Conservation (phyloP, 2,888 invertebrate genomes). For the Nephrotoma appendiculata region DNA sequence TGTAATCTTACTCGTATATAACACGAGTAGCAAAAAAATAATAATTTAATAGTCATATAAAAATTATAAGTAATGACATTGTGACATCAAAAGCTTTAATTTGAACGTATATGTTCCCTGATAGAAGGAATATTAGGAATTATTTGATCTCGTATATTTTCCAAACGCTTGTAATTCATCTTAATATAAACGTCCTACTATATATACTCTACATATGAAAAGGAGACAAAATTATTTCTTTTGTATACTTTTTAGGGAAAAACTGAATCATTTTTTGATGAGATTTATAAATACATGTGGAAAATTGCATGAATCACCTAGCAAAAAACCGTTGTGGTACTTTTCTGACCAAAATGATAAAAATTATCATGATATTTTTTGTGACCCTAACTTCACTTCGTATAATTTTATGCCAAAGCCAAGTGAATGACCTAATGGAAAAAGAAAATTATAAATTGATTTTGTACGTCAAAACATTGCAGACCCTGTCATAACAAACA, state of each 20-base stretch:
- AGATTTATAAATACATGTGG: not conserved
- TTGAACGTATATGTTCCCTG: not conserved
- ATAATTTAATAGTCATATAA: not conserved
- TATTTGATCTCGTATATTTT: not conserved
- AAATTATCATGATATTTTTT: too few relatives aligned
- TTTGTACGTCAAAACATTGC: too few relatives aligned
- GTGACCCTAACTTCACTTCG: too few relatives aligned
- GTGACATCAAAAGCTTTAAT: not conserved
- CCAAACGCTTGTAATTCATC: not conserved
- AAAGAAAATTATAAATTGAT: too few relatives aligned
- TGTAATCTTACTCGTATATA: not conserved
- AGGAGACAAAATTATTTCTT: not conserved
- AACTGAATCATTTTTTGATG: not conserved
- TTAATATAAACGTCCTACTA: not conserved
- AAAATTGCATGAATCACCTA: not conserved
- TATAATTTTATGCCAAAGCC: too few relatives aligned
- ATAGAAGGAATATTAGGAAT: not conserved
- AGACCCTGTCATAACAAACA: too few relatives aligned
- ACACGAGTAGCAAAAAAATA: not conserved
- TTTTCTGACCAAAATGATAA: too few relatives aligned
- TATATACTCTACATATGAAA: too few relatives aligned
- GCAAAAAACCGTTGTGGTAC: too few relatives aligned
- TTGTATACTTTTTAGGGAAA: not conserved
- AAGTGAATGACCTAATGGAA: too few relatives aligned
- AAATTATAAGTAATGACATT: not conserved